These are phyloP conservation scores for Anastatus disparis DNA, from an alignment of 1,140 invertebrate species.

Conservation along the genomic window DNA sequence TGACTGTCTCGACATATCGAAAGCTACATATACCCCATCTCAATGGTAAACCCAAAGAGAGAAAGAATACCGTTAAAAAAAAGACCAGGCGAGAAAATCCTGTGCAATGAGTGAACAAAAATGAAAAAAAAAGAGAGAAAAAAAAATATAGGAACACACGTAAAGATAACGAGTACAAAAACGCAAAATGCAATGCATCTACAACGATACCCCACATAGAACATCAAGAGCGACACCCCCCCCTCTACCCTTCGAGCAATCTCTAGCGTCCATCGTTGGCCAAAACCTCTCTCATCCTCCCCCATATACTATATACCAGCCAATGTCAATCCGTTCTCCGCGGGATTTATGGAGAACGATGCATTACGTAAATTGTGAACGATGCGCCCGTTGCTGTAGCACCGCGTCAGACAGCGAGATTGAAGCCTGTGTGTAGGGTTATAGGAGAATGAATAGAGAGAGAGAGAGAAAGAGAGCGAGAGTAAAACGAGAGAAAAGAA, in stretches of 20 bases:
- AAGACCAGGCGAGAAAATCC: too few species aligned
- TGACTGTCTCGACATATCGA: conserved; percentile 22
- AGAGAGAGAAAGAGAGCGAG: not conserved
- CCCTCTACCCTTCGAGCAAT: too few species aligned
- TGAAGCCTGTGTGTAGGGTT: too few species aligned
- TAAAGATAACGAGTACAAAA: conserved; percentile 31
- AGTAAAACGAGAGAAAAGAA: conserved; percentile 13
- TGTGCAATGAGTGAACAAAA: not conserved
- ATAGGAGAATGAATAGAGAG: too few species aligned
- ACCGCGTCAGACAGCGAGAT: conserved; percentile 23
- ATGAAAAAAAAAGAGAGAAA: not conserved
- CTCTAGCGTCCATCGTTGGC: conserved; percentile 40
- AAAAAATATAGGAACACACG: not conserved
- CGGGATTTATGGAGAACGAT: conserved; percentile 58
- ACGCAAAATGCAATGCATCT: conserved; percentile 31
- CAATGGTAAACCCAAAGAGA: too few species aligned
- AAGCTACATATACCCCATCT: not conserved
- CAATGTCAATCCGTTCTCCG: conserved; percentile 52
- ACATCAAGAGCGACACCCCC: conserved; percentile 23
- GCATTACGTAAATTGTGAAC: conserved; percentile 60
- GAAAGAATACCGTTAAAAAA: too few species aligned
- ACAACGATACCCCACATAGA: not conserved
- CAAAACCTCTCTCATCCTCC: not conserved
- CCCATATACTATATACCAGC: too few species aligned
- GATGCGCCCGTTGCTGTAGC: conserved; percentile 32